These are phyloP conservation scores for Nyctibius bracteatus DNA, from an alignment of 2,113 vertebrate species.

Conservation along the genomic window DNA sequence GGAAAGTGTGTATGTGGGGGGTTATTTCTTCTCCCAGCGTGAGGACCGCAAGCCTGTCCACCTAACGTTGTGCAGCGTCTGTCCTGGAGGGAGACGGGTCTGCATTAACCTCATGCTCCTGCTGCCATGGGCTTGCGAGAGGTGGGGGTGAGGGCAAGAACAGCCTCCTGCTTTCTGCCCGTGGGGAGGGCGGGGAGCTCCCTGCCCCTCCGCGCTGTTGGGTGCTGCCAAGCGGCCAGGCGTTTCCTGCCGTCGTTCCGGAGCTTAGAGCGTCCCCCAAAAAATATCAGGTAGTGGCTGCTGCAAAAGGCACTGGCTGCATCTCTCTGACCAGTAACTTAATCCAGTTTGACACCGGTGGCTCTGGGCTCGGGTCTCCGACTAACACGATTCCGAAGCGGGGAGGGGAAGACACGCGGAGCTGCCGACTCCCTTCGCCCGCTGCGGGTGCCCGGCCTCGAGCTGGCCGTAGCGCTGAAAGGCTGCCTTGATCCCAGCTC, in stretches of 20 bases:
- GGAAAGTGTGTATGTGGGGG: not conserved
- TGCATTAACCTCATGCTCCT: not conserved
- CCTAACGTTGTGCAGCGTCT: not conserved
- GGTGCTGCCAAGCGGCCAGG: not conserved
- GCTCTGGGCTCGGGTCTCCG: not conserved
- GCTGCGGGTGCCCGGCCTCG: fast-evolving
- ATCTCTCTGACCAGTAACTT: not conserved
- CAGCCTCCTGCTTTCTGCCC: not conserved
- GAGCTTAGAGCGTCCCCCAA: not conserved
- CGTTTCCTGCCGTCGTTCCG: fast-evolving
- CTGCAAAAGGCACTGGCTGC: not conserved
- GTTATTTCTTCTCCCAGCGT: not conserved
- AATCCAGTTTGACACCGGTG: not conserved
- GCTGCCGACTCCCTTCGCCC: not conserved
- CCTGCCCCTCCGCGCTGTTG: not conserved
- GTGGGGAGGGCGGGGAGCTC: not conserved
- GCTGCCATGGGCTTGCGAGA: not conserved
- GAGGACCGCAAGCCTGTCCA: not conserved
- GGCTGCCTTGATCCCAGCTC: not conserved
- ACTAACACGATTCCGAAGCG: not conserved
- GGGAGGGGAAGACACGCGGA: not conserved
- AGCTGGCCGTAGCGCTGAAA: not conserved
- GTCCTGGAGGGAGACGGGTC: not conserved
- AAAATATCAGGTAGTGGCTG: not conserved
- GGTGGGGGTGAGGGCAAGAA: not conserved